Evolutionary conservation across 2,113 vertebrate species (phyloP), one percentile per base, ranked within the genome.

Genomic region (Gymnogyps californianus): DNA sequence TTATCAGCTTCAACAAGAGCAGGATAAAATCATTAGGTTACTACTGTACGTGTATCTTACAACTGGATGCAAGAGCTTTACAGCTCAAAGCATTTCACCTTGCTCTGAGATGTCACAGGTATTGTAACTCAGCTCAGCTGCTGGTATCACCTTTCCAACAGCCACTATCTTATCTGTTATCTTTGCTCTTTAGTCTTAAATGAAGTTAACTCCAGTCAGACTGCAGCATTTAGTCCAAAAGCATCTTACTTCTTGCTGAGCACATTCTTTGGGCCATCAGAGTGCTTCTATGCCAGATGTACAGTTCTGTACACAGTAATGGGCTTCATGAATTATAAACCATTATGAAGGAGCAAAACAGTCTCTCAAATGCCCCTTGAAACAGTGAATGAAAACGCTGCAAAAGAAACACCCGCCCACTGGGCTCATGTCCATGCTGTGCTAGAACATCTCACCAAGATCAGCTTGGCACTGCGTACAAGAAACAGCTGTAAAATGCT

Each of bases 401-500:
- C 84, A 90, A 51, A 94, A 88, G 88, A 89, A 93, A 93, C 74
- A 89, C 74, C 93, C 51, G 2, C 70, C 81, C 62, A 65, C 93
- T 62, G 78, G 94, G 89, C 89, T 93, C n/a, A 7, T 24, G 82
- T 95, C 95, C 91, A 95, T 21, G 47, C 78, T 96, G 82, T 44
- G 62, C 91, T 97, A 93, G 74, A 72, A 36, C 74, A 78, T 97
- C 96, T 97, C 96, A 96, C 77, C 71, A 95, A 89, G 72, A 90
- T 91, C 93, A 90, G 95, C 87, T 96, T 96, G 96, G 97, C 93
- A 97, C 81, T 61, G 65, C 52, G 16, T 83, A 90, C 86, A 2
- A 92, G 94, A 95, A 96, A 89, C 93, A 96, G 94, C 95, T 97
- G 92, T 96, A 93, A 93, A 96, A 97, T 29, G 64, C 89, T 91